phyloP scores from a whole-genome alignment of 1,140 invertebrate species.

The Triops cancriformis region DNA sequence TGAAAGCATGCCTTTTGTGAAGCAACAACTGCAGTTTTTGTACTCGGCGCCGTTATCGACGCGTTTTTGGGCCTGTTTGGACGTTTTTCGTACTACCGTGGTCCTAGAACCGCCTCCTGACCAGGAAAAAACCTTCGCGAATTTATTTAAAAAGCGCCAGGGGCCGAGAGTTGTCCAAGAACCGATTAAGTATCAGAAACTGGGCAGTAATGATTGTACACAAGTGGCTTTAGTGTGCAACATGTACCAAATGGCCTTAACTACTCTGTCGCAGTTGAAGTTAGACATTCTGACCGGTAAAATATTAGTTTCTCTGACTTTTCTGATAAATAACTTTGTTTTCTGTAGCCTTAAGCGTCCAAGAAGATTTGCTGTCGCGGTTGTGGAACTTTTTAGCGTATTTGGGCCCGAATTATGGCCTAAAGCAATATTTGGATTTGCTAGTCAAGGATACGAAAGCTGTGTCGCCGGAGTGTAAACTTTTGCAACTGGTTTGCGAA shows the following conservation, averaged over 20 bases:
- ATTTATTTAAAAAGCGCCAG: slow-evolving; percentile 33
- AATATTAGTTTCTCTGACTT: slow-evolving; percentile 29
- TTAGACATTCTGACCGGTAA: slow-evolving; percentile 89
- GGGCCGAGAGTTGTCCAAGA: slow-evolving; percentile 22
- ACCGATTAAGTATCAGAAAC: slow-evolving; percentile 42
- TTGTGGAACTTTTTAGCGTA: slow-evolving; percentile 86
- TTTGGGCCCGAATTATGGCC: slow-evolving; percentile 74
- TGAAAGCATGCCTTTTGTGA: slow-evolving; percentile 68
- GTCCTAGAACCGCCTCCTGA: slow-evolving; percentile 26
- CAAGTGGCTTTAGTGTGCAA: slow-evolving; percentile 76
- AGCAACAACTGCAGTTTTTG: slow-evolving; percentile 69
- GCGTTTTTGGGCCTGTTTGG: slow-evolving; percentile 41
- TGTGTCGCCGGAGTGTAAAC: slow-evolving; percentile 73
- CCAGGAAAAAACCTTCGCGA: background rate
- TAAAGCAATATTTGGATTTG: slow-evolving; percentile 83
- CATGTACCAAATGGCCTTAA: slow-evolving; percentile 81
- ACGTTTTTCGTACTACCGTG: slow-evolving; percentile 32
- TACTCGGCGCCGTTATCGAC: slow-evolving; percentile 65
- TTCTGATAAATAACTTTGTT: background rate
- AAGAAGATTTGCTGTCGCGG: slow-evolving; percentile 78
- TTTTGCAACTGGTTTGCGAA: slow-evolving; percentile 89
- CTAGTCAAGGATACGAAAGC: slow-evolving; percentile 67
- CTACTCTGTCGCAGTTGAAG: slow-evolving; percentile 81
- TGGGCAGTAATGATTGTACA: slow-evolving; percentile 69
- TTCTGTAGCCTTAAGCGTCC: slow-evolving; percentile 75